A percentile compares a stretch with the other conserved stretches of the same genome.
Conservation (phyloP, 1,140 invertebrate genomes). For the Drosophila nannoptera region DNA sequence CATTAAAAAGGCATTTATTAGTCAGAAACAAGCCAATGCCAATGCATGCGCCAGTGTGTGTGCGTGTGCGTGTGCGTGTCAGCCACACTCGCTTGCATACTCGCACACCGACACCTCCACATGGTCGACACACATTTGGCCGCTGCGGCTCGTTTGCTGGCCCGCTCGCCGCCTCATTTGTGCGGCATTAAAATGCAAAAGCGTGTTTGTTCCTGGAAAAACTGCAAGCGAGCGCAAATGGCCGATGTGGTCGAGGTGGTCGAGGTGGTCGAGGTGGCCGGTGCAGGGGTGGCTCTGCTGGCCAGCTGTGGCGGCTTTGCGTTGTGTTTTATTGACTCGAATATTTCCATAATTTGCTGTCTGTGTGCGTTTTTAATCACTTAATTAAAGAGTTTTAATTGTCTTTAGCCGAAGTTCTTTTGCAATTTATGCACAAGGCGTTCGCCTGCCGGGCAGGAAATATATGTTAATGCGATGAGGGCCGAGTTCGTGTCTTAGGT, state of each 20-base stretch:
- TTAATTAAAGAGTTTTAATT: slow-evolving; percentile 75
- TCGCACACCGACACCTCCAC: slow-evolving; percentile 41
- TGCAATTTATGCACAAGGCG: slow-evolving; percentile 65
- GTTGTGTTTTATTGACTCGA: slow-evolving; percentile 61
- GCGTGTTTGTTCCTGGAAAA: slow-evolving; percentile 77
- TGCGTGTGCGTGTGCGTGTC: slow-evolving; percentile 50
- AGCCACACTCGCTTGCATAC: slow-evolving; percentile 43
- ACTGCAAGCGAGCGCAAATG: slow-evolving; percentile 34
- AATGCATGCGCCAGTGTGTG: neutral
- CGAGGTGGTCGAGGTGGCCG: neutral
- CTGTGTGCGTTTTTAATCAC: slow-evolving; percentile 72
- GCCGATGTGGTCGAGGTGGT: neutral
- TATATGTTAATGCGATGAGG: slow-evolving; percentile 31
- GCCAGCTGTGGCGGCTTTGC: slow-evolving; percentile 39
- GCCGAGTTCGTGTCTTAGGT: slow-evolving; percentile 69
- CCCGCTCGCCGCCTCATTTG: slow-evolving; percentile 57
- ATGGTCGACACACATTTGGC: slow-evolving; percentile 35
- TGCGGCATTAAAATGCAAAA: slow-evolving; percentile 76
- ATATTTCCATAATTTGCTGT: slow-evolving; percentile 58
- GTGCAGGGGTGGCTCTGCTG: neutral
- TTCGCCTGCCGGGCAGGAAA: slow-evolving; percentile 48
- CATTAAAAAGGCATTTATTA: slow-evolving; percentile 79
- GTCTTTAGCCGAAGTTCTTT: slow-evolving; percentile 40
- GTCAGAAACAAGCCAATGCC: slow-evolving; percentile 60
- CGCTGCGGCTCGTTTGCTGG: slow-evolving; percentile 42